A percentile compares a stretch with the other conserved stretches of the same genome.
phyloP scores from a whole-genome alignment of 2,888 invertebrate genomes.

The Apotomis capreana region DNA sequence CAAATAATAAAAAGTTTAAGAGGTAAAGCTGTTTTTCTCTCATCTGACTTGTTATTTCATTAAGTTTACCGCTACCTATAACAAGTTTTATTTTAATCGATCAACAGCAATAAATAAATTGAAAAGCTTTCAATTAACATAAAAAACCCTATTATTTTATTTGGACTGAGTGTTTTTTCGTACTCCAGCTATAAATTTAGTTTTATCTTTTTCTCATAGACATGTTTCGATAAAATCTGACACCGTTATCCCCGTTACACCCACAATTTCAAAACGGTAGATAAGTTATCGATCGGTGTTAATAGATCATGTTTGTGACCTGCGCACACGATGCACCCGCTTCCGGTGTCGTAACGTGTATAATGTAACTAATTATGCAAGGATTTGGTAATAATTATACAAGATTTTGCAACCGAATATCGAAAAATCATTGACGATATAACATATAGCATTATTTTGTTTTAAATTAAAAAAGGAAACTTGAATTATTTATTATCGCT shows the following conservation, averaged over 20 bases:
- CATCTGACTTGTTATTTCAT: background rate
- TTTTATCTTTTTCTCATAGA: slow-evolving; percentile 33
- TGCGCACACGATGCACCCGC: slow-evolving; percentile 44
- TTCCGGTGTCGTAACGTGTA: slow-evolving; percentile 44
- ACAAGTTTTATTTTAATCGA: background rate
- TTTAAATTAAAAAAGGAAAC: background rate
- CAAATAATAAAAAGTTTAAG: no score
- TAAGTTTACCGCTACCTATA: slow-evolving; percentile 1
- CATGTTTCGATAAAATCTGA: slow-evolving; percentile 23
- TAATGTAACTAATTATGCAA: slow-evolving; percentile 40
- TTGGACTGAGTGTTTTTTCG: background rate
- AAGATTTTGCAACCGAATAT: slow-evolving; percentile 27
- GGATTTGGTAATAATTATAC: slow-evolving; percentile 26
- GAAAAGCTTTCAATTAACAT: slow-evolving; percentile 1
- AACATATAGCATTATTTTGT: background rate
- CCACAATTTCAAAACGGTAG: slow-evolving; percentile 28
- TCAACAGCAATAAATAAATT: background rate
- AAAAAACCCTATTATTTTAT: slow-evolving; percentile 1
- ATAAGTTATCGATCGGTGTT: slow-evolving; percentile 43
- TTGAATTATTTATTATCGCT: background rate
- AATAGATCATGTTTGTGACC: slow-evolving; percentile 45
- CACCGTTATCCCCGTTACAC: slow-evolving; percentile 28
- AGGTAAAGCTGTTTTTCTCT: background rate
- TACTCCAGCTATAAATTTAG: slow-evolving; percentile 6
- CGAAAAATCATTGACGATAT: background rate